These are phyloP conservation scores for Trichogramma dendrolimi DNA, from an alignment of 2,888 invertebrate species.

Conservation along the genomic window DNA sequence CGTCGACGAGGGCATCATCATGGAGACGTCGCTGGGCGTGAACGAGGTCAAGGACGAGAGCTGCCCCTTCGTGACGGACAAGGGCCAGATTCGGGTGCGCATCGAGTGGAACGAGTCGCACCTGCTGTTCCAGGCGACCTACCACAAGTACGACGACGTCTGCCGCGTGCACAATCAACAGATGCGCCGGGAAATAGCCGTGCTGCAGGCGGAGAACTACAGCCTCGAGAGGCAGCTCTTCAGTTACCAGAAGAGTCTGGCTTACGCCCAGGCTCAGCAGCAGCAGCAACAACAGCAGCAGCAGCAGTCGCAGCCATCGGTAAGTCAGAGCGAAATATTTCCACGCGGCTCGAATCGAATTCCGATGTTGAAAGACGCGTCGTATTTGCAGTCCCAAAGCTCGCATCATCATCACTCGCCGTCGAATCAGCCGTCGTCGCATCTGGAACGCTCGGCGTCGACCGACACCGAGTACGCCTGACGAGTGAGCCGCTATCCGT, in stretches of 20 bases:
- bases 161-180: constrained; percentile 76
- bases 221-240: constrained; percentile 76
- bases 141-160: constrained; percentile 79
- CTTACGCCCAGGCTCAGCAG: constrained; percentile 63
- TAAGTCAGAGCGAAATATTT: constrained; percentile 4
- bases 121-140: constrained; percentile 74
- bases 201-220: constrained; percentile 79
- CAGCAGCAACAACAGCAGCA: constrained; percentile 34
- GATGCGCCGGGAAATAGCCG: constrained; percentile 77
- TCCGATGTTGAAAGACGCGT: constrained; percentile 43
- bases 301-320: constrained; percentile 52
- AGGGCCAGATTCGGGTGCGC: constrained; percentile 70
- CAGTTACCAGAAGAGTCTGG: constrained; percentile 77
- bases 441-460: constrained; percentile 53
- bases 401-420: constrained; percentile 20
- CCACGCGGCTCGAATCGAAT: constrained; percentile 38
- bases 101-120: constrained; percentile 81
- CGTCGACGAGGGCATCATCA: constrained; percentile 74
- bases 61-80: constrained; percentile 67
- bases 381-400: constrained; percentile 31
- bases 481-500: constrained; percentile 50
- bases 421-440: constrained; percentile 32
- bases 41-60: constrained; percentile 68
- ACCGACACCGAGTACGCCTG: constrained; percentile 73
- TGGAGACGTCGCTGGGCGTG: constrained; percentile 73